These are phyloP conservation scores for Simalia tracyae DNA, from an alignment of 2,797 vertebrate species.

Conservation along the genomic window DNA sequence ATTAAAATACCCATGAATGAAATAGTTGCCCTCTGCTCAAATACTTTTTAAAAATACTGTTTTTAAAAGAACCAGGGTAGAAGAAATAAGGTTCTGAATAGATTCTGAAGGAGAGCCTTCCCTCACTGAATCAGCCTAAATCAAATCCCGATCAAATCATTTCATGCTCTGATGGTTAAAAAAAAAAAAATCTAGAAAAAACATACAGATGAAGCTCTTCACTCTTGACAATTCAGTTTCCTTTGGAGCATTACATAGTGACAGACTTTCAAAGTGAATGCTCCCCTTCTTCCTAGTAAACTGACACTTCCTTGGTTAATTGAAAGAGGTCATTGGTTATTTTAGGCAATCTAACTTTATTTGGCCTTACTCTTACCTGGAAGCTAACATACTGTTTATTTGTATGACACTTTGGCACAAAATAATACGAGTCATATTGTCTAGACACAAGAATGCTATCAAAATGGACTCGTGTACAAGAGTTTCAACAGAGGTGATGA, in stretches of 20 bases:
- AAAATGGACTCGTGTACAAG: neutral
- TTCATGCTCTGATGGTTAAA: neutral
- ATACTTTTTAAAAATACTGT: neutral
- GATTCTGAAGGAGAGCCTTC: neutral
- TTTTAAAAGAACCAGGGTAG: neutral
- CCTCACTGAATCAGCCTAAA: neutral
- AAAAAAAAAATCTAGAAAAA: neutral
- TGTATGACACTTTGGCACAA: neutral
- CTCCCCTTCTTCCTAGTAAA: neutral
- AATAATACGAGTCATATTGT: neutral
- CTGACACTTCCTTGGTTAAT: neutral
- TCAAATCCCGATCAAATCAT: neutral
- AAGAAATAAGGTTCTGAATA: neutral
- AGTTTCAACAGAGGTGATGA: neutral
- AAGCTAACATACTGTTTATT: neutral
- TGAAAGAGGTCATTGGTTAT: slow-evolving; percentile 3
- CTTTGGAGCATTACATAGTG: neutral
- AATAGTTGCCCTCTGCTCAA: neutral
- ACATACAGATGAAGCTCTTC: neutral
- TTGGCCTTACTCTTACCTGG: neutral
- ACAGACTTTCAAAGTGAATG: neutral
- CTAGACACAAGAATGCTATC: neutral
- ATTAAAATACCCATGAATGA: neutral
- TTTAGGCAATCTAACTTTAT: neutral
- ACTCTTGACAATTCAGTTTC: neutral